phyloP scores from a whole-genome alignment of 2,113 vertebrate genomes.

The Chionis minor region DNA sequence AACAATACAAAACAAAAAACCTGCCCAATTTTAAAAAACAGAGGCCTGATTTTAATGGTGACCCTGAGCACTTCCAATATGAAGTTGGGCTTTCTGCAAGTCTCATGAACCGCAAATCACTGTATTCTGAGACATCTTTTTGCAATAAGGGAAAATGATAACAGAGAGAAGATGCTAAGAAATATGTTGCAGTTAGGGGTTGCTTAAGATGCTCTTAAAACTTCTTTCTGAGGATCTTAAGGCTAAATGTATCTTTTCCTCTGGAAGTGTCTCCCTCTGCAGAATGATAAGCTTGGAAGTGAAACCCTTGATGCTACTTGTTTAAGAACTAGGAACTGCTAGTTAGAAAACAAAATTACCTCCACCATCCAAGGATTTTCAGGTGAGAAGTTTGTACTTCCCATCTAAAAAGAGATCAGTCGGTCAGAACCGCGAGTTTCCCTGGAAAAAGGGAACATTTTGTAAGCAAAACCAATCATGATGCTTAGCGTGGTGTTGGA shows the following conservation, averaged over 20 bases:
- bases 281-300: background rate
- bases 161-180: background rate
- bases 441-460: background rate
- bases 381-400: background rate
- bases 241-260: background rate
- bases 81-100: background rate
- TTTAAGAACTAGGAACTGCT: background rate
- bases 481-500: background rate
- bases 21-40: background rate
- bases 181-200: background rate
- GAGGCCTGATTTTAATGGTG: background rate
- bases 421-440: background rate
- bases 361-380: background rate
- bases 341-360: background rate
- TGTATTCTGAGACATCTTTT: background rate
- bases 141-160: background rate
- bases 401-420: background rate
- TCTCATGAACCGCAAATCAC: background rate
- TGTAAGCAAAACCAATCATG: background rate
- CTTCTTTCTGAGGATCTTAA: background rate
- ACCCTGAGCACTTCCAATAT: background rate
- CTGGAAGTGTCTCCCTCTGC: background rate
- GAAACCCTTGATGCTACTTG: background rate
- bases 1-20: background rate
- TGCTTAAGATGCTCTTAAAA: background rate